phyloP scores from a whole-genome alignment of 2,888 invertebrate species.

The Pseudococcus longispinus region DNA sequence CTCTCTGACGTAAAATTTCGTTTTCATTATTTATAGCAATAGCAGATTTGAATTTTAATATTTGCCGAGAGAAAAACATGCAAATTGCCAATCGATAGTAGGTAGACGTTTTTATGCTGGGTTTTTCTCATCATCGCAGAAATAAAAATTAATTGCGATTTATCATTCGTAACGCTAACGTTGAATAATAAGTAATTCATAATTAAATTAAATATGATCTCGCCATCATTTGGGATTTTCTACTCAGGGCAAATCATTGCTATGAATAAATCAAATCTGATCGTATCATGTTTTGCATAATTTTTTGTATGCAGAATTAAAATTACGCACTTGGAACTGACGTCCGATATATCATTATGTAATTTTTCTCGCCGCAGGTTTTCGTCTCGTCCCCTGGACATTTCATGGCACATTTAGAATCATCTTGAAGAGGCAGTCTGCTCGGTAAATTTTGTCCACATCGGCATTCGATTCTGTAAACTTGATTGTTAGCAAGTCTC shows the following conservation, averaged over 20 bases:
- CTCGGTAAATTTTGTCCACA: slow-evolving; percentile 51
- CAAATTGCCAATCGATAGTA: background rate
- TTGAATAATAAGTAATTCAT: background rate
- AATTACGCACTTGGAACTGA: slow-evolving; percentile 24
- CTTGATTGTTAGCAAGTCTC: background rate
- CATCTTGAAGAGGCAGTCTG: background rate
- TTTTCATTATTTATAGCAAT: background rate
- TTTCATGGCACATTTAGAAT: slow-evolving; percentile 47
- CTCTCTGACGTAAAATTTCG: slow-evolving; percentile 5
- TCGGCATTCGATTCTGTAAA: slow-evolving; percentile 56
- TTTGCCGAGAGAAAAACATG: background rate
- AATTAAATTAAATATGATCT: background rate
- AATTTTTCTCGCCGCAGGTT: slow-evolving; percentile 57
- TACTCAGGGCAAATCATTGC: background rate
- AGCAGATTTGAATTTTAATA: background rate
- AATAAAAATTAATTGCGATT: background rate
- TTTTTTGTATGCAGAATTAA: background rate
- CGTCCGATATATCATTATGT: slow-evolving; percentile 53
- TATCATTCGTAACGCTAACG: background rate
- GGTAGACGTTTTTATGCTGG: background rate
- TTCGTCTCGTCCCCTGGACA: slow-evolving; percentile 53
- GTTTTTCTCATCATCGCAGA: background rate
- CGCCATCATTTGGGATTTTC: background rate
- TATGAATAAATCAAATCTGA: background rate
- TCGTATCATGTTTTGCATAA: background rate